A percentile compares a stretch with the other conserved stretches of the same genome.
These are phyloP conservation scores for Alloplasta piceator DNA, from an alignment of 2,888 invertebrate species.

Conservation along the genomic window DNA sequence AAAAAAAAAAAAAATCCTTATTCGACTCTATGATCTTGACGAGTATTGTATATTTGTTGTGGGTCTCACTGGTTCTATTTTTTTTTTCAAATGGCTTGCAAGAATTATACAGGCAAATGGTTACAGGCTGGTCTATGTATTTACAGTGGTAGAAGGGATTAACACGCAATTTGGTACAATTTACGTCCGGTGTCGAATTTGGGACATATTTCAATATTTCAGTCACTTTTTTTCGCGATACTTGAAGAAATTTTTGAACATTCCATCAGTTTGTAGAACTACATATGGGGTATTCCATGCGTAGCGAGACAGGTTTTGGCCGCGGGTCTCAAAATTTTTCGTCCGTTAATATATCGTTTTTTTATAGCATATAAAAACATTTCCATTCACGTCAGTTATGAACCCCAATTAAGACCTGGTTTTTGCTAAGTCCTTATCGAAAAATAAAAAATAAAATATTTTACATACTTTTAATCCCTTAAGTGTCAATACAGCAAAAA, in stretches of 20 bases:
- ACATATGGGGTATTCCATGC: too few relatives aligned
- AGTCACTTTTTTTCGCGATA: conserved; percentile 35
- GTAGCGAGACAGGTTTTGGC: too few relatives aligned
- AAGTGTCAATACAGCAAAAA: too few relatives aligned
- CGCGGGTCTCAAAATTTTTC: too few relatives aligned
- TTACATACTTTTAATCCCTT: too few relatives aligned
- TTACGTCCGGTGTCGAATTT: conserved; percentile 47
- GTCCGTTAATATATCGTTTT: too few relatives aligned
- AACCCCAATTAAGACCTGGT: too few relatives aligned
- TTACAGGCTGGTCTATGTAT: conserved; percentile 48
- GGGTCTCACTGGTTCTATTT: conserved; percentile 70
- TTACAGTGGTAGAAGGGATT: conserved; percentile 56
- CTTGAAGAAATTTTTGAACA: neutral
- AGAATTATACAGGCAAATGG: conserved; percentile 38
- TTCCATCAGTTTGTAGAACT: too few relatives aligned
- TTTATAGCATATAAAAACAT: too few relatives aligned
- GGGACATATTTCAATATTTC: conserved; percentile 53
- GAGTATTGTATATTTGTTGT: conserved; percentile 38
- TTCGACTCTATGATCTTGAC: conserved; percentile 51
- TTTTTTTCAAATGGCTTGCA: conserved; percentile 64
- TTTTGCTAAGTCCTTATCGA: too few relatives aligned
- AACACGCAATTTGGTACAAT: conserved; percentile 70
- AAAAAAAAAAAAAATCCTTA: conserved; percentile 44
- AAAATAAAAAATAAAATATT: too few relatives aligned
- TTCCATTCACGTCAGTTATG: too few relatives aligned